phyloP scores from a whole-genome alignment of 1,140 invertebrate species.

The Pygmarrhopalites habei region DNA sequence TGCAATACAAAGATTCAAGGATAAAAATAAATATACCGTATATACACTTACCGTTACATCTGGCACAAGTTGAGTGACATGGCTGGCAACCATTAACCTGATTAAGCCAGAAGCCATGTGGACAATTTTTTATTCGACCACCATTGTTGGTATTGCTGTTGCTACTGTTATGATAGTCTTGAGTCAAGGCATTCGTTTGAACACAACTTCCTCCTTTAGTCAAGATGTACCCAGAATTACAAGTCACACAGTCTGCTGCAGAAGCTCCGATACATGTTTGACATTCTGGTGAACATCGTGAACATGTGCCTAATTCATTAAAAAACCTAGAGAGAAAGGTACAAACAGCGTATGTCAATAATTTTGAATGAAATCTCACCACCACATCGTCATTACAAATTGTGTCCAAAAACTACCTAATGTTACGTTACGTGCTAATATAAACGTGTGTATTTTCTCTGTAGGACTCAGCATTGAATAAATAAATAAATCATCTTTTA shows the following conservation, averaged over 20 bases:
- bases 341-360: neutral
- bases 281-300: slow-evolving; percentile 67
- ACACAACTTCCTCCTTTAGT: slow-evolving; percentile 12
- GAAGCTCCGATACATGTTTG: slow-evolving; percentile 71
- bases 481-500: no score
- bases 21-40: neutral
- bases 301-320: slow-evolving; percentile 51
- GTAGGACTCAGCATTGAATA: no score
- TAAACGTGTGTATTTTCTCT: no score
- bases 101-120: slow-evolving; percentile 25
- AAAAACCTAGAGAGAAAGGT: slow-evolving; percentile 27
- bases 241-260: slow-evolving; percentile 70
- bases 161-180: neutral
- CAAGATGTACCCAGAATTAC: slow-evolving; percentile 42
- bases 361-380: neutral
- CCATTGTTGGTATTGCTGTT: neutral
- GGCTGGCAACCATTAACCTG: slow-evolving; percentile 9
- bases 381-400: no score
- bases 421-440: no score
- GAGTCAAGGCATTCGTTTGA: slow-evolving; percentile 12
- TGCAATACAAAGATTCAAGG: neutral
- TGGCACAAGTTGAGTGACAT: slow-evolving; percentile 34
- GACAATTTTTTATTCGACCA: slow-evolving; percentile 4
- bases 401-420: no score
- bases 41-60: slow-evolving; percentile 28